These are phyloP conservation scores for Nansenia antarctica DNA, from an alignment of 2,113 vertebrate genomes.

Conservation along the genomic window DNA sequence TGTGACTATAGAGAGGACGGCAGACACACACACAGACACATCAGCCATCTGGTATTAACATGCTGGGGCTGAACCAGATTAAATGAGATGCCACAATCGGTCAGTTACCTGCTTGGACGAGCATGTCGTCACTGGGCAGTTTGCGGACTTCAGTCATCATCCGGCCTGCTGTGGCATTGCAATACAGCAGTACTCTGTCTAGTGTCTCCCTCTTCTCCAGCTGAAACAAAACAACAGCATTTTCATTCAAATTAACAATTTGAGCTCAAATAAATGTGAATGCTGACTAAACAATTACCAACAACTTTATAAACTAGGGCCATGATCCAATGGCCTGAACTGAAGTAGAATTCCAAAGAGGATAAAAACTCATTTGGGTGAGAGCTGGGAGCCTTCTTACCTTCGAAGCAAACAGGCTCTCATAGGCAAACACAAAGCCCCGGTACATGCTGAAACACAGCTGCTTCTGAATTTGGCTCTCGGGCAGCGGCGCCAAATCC, in stretches of 20 bases:
- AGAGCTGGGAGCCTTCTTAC: conserved; percentile 65
- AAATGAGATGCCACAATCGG: background rate
- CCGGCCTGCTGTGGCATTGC: conserved; percentile 59
- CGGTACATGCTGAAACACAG: conserved; percentile 80
- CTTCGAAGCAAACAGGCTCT: conserved; percentile 78
- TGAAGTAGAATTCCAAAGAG: background rate
- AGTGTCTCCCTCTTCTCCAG: conserved; percentile 60
- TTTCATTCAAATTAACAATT: background rate
- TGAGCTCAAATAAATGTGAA: background rate
- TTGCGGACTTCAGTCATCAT: conserved; percentile 77
- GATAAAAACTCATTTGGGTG: background rate
- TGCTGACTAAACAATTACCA: background rate
- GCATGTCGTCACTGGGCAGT: conserved; percentile 69
- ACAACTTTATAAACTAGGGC: no score
- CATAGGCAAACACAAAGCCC: conserved; percentile 70
- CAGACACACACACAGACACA: conserved; percentile 5
- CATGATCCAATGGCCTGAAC: no score
- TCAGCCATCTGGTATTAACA: background rate
- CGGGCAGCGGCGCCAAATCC: conserved; percentile 44
- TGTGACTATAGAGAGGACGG: conserved; percentile 61
- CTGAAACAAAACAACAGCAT: conserved; percentile 26
- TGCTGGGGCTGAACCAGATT: background rate
- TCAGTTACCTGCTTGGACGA: conserved; percentile 79
- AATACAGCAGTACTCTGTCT: conserved; percentile 70
- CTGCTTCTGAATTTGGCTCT: conserved; percentile 74